These are phyloP conservation scores for Heliothis subflexa DNA, from an alignment of 1,140 invertebrate species.

Conservation along the genomic window DNA sequence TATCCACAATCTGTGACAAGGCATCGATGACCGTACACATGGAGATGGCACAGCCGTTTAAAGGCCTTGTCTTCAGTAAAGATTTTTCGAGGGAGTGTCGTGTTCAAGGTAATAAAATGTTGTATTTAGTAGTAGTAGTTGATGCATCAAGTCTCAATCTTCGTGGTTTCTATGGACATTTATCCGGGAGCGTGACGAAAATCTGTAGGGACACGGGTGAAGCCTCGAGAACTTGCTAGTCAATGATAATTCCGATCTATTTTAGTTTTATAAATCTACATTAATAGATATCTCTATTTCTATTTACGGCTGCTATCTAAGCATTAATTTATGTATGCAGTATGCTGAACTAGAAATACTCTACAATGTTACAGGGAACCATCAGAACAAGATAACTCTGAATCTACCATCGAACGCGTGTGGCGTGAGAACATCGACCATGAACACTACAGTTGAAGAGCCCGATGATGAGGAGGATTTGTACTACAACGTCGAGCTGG, in stretches of 20 bases:
- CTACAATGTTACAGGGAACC: constrained; percentile 67
- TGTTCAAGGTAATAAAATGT: constrained; percentile 76
- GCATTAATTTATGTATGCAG: too few relatives aligned
- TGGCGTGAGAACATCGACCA: constrained; percentile 87
- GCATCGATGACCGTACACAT: constrained; percentile 86
- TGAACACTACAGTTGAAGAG: constrained; percentile 76
- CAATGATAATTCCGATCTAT: too few relatives aligned
- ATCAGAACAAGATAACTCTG: constrained; percentile 83
- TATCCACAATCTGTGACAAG: constrained; percentile 86
- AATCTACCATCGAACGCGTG: constrained; percentile 88
- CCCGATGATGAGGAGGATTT: constrained; percentile 83
- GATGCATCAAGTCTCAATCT: too few relatives aligned
- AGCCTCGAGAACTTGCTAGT: too few relatives aligned
- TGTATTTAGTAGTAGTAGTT: too few relatives aligned
- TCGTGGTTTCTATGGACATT: too few relatives aligned
- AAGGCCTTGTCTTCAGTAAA: constrained; percentile 89
- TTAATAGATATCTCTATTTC: too few relatives aligned
- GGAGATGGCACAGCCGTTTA: constrained; percentile 88
- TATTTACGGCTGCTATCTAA: too few relatives aligned
- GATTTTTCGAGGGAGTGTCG: constrained; percentile 90
- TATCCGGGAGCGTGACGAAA: too few relatives aligned
- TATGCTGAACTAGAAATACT: neutral
- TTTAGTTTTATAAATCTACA: too few relatives aligned
- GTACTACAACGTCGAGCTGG: constrained; percentile 88
- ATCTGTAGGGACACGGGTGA: too few relatives aligned